A percentile compares a stretch with the other conserved stretches of the same genome.
Evolutionary conservation across 2,888 invertebrate genomes (phyloP).

Genomic region (Nomada fabriciana): DNA sequence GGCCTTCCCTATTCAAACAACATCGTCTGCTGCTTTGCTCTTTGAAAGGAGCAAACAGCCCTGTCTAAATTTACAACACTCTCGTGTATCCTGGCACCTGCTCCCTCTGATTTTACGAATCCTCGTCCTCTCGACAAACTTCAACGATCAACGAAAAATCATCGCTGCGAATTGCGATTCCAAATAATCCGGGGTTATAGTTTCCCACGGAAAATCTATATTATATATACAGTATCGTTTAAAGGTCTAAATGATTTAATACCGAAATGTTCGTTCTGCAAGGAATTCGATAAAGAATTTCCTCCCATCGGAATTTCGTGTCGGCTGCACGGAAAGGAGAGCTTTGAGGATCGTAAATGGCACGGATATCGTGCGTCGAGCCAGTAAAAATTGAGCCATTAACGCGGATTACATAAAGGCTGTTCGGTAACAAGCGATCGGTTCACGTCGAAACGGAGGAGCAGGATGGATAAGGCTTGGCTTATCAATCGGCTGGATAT

Average conservation of each 20-base stretch:
- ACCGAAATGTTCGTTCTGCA: no score
- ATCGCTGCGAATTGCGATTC: no score
- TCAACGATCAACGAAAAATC: background rate
- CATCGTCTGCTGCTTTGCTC: slow-evolving; percentile 12
- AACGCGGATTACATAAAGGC: slow-evolving; percentile 2
- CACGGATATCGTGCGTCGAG: no score
- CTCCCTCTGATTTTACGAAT: background rate
- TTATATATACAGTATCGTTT: no score
- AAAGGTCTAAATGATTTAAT: no score
- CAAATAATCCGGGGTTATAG: no score
- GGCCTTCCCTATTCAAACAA: slow-evolving; percentile 23
- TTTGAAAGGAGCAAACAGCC: slow-evolving; percentile 23
- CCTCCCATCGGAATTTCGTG: no score
- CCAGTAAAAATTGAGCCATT: slow-evolving; percentile 4
- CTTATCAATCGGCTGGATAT: slow-evolving; percentile 33
- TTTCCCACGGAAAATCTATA: no score
- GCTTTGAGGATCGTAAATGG: no score
- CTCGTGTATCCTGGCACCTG: background rate
- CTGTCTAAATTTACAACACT: slow-evolving; percentile 16
- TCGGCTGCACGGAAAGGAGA: no score
- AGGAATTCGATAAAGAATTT: no score
- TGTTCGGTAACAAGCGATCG: background rate
- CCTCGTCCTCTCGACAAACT: no score
- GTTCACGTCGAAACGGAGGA: background rate
- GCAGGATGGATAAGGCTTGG: background rate